Conservation (phyloP, 2,797 vertebrate species). For the Peromyscus attwateri region DNA sequence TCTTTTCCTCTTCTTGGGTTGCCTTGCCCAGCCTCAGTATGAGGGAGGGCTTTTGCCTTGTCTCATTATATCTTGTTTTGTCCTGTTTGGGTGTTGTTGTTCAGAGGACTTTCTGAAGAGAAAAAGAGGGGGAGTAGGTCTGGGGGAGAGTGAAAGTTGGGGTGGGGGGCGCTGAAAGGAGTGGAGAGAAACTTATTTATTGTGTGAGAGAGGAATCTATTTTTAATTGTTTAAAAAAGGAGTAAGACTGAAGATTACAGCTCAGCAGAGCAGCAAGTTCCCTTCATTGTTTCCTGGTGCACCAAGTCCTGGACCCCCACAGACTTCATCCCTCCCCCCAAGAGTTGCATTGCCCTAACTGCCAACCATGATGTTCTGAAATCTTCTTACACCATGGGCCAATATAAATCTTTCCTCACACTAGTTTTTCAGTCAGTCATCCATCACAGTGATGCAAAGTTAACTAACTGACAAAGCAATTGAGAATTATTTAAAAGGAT, state of each 20-base stretch:
- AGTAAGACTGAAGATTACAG: background rate
- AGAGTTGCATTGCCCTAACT: background rate
- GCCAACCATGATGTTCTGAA: background rate
- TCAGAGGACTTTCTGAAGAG: background rate
- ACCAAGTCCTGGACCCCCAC: background rate
- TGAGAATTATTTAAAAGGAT: background rate
- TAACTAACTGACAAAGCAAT: background rate
- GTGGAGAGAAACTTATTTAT: background rate
- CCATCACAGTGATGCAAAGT: background rate
- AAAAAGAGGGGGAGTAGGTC: background rate
- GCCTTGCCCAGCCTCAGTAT: background rate
- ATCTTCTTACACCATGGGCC: background rate
- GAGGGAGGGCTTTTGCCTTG: background rate
- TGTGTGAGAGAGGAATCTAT: background rate
- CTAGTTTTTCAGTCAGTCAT: background rate
- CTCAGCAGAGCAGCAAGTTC: background rate
- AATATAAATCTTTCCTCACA: background rate
- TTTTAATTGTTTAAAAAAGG: background rate
- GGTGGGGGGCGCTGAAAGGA: background rate
- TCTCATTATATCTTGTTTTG: background rate
- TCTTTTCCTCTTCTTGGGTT: background rate
- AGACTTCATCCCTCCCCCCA: fast-evolving
- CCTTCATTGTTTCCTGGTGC: background rate
- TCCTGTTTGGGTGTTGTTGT: background rate
- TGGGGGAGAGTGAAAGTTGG: background rate